Conservation (phyloP, 1,140 invertebrate genomes). For the Aphidius ervi region DNA sequence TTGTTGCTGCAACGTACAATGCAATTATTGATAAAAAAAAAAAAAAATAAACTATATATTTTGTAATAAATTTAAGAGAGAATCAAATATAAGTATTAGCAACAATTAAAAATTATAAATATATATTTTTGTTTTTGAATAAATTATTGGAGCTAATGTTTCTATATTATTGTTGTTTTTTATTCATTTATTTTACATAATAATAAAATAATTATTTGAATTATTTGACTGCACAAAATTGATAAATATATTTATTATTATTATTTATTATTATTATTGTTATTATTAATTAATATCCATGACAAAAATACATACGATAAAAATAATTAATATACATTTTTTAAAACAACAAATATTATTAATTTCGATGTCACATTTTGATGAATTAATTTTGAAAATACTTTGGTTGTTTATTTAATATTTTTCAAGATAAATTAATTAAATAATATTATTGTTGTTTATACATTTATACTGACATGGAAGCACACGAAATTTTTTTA, state of each 20-base stretch:
- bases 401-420: conserved; percentile 3
- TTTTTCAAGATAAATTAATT: conserved; percentile 15
- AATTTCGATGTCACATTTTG: neutral
- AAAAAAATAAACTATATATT: neutral
- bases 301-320: conserved; percentile 20
- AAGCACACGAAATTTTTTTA: conserved; percentile 41
- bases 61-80: too few relatives aligned
- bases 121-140: neutral
- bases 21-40: neutral
- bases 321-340: conserved; percentile 23
- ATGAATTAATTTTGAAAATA: neutral
- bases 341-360: conserved; percentile 6
- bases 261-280: too few relatives aligned
- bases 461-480: conserved; percentile 35
- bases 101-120: too few relatives aligned
- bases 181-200: conserved; percentile 31
- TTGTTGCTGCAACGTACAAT: too few relatives aligned
- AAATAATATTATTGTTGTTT: conserved; percentile 29
- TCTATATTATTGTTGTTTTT: conserved; percentile 6
- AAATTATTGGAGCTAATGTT: neutral
- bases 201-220: conserved; percentile 39
- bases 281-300: conserved; percentile 21
- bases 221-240: conserved; percentile 32
- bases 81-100: too few relatives aligned
- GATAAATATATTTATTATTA: conserved; percentile 20